Evolutionary conservation across 2,797 vertebrate species (phyloP).

Genomic region (Peromyscus aztecus): DNA sequence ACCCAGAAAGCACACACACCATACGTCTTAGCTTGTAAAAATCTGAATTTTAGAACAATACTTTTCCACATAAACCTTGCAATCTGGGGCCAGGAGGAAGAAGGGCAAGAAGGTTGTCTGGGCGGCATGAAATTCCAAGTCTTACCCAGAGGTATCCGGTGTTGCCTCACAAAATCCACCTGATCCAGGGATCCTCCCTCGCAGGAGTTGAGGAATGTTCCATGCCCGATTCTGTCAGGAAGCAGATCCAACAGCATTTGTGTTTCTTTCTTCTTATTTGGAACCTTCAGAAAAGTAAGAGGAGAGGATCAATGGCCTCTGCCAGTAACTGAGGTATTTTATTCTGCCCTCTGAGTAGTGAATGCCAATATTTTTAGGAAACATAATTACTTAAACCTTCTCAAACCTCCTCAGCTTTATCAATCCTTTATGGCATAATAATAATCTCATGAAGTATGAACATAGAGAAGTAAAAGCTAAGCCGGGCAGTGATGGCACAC

Average conservation of each 20-base stretch:
- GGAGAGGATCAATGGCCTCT: neutral
- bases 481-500: neutral
- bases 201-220: conserved; percentile 93
- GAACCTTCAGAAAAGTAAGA: conserved; percentile 89
- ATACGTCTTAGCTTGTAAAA: conserved; percentile 39
- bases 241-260: conserved; percentile 93
- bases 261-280: conserved; percentile 93
- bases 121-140: neutral
- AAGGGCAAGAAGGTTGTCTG: neutral
- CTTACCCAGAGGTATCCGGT: conserved; percentile 95
- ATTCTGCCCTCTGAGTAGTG: conserved; percentile 17
- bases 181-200: conserved; percentile 90
- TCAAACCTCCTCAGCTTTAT: neutral
- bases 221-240: conserved; percentile 98
- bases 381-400: conserved; percentile 10
- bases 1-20: conserved; percentile 29
- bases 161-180: conserved; percentile 92
- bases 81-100: neutral
- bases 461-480: conserved; percentile 65
- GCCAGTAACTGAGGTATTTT: neutral
- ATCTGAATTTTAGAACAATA: conserved; percentile 39
- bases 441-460: conserved; percentile 57
- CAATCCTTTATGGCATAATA: conserved; percentile 45
- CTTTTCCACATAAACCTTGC: neutral
- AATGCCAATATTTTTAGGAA: conserved; percentile 47